Conservation (phyloP, 92 coral and sea anemone genomes). For the Palythoa heliodiscus region DNA sequence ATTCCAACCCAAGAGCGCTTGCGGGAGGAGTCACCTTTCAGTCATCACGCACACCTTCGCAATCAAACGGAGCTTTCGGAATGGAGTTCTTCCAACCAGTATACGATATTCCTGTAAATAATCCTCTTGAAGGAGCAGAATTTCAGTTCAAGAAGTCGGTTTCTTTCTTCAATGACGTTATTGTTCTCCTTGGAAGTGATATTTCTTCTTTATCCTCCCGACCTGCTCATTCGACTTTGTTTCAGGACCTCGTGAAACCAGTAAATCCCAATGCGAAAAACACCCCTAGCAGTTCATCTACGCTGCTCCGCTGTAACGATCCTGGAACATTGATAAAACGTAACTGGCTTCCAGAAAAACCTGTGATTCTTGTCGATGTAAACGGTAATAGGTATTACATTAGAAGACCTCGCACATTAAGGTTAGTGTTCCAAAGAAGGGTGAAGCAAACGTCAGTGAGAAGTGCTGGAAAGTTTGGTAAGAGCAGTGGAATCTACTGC, state of each 20-base stretch:
- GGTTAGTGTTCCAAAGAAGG: constrained; percentile 26
- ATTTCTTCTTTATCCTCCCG: constrained; percentile 19
- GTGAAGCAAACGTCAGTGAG: constrained; percentile 3
- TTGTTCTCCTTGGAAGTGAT: constrained; percentile 46
- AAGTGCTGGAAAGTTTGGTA: constrained; percentile 23
- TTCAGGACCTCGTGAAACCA: constrained; percentile 20
- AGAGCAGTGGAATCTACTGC: constrained; percentile 19
- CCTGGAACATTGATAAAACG: constrained; percentile 12
- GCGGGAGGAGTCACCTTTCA: constrained; percentile 52
- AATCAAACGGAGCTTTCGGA: constrained; percentile 54
- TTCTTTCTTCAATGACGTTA: constrained; percentile 43
- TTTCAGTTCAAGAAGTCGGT: constrained; percentile 56
- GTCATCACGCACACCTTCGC: neutral
- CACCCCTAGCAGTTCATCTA: neutral
- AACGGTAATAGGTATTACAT: constrained; percentile 30
- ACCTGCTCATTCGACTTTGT: constrained; percentile 19
- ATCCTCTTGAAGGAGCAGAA: constrained; percentile 26
- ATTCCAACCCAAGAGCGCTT: constrained; percentile 37
- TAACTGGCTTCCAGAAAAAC: constrained; percentile 9
- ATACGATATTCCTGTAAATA: neutral
- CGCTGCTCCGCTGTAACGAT: constrained; percentile 27
- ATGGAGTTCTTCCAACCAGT: constrained; percentile 45
- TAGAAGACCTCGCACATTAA: constrained; percentile 8
- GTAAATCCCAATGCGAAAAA: neutral
- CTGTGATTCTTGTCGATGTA: constrained; percentile 30